phyloP scores from a whole-genome alignment of 2,797 vertebrate genomes.

The Urosaurus nigricauda region DNA sequence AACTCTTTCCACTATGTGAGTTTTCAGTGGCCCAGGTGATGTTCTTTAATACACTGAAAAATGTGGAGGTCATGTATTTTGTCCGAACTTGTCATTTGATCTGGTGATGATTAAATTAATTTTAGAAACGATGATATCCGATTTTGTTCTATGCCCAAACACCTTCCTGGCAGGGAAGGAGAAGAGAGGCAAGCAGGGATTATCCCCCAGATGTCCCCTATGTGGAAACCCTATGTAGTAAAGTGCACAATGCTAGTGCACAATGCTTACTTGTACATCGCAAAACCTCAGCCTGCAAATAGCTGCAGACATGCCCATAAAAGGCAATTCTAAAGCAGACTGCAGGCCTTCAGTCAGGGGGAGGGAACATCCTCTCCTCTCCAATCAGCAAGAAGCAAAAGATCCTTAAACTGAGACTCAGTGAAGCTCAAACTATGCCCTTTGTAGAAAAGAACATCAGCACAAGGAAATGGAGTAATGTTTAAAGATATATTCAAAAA shows the following conservation, averaged over 20 bases:
- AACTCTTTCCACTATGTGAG: not conserved
- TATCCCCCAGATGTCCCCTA: not conserved
- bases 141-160: not conserved
- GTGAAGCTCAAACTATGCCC: not conserved
- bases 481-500: constrained; percentile 6
- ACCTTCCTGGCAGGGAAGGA: not conserved
- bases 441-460: constrained; percentile 4
- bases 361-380: not conserved
- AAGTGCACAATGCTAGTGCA: not conserved
- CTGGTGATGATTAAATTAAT: not conserved
- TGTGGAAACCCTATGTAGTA: not conserved
- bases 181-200: no score
- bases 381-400: constrained; percentile 28
- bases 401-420: not conserved
- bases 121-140: not conserved
- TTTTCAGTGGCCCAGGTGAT: not conserved
- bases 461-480: not conserved
- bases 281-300: not conserved
- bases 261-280: not conserved
- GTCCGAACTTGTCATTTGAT: not conserved
- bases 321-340: constrained; percentile 35
- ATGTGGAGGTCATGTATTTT: not conserved
- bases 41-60: not conserved
- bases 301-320: constrained; percentile 26
- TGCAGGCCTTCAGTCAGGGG: not conserved